Base-by-base conservation (phyloP, 2,888 invertebrate species). In the Ormyrus rosae region DNA sequence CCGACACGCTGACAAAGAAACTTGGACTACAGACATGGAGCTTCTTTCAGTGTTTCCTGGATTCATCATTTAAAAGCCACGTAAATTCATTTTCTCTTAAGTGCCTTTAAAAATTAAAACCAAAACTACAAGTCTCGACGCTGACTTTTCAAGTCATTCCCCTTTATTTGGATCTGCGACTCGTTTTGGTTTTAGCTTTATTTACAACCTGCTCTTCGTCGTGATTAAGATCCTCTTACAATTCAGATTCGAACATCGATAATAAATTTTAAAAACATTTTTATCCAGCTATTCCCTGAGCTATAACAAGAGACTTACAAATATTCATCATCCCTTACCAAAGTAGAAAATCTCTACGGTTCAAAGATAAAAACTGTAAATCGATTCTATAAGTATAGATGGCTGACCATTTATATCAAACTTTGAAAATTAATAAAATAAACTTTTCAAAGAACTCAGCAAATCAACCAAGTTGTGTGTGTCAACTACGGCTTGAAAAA, bases 11-110 rank as follows among this genome's bases (percentile, higher is more conserved):
- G 84, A 86, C 84, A 83, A 81, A 82, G 83, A 84, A 84, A 83
- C 78, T 82, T 83, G 82, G 85, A 87, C 83, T 84, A 85, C 84
- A 86, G 86, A 85, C 86, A 86, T 85, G 83, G 84, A 84, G 81
- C 81, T 75, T 81, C 46, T 11, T 34, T 34, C 34, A 34, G 34
- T 34, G 34, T 72, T 64, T 71, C 46, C 63, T 51, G 55, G 10
- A 60, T 69, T 67, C 50, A 61, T 64, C 71, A 73, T 71, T 79
- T 72, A 76, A 79, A 79, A 78, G 78, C 81, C 68, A 75, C 64
- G 63, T 71, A 75, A 78, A 75, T 75, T 78, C 64, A 77, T 69
- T 63, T 72, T 34, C 34, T 34, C 34, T 73, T 61, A 67, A 76
- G 74, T 81, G 65, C 50, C 34, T 76, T 74, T 77, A 71, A 82